phyloP scores from a whole-genome alignment of 1,140 invertebrate genomes.

The Drosophila equinoxialis region DNA sequence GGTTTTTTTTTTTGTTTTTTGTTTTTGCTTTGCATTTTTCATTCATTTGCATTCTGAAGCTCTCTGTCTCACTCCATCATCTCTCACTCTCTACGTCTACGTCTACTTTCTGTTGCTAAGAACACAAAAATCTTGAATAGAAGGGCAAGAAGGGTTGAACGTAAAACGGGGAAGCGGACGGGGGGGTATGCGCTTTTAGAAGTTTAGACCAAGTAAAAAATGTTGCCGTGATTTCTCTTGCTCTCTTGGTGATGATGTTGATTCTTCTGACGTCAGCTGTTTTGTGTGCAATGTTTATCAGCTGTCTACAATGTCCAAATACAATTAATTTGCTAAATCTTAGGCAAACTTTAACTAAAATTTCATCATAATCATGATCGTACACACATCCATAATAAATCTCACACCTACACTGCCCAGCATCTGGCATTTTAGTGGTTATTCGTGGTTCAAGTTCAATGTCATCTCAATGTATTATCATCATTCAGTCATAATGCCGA shows the following conservation, averaged over 20 bases:
- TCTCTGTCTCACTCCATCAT: not conserved
- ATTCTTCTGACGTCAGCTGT: conserved; percentile 44
- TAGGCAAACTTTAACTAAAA: conserved; percentile 10
- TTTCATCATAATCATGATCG: conserved; percentile 4
- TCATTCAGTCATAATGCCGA: conserved; percentile 23
- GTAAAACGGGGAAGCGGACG: not conserved
- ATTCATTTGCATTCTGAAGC: conserved; percentile 69
- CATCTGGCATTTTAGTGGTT: conserved; percentile 1
- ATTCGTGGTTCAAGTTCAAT: conserved; percentile 70
- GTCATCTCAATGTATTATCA: conserved; percentile 62
- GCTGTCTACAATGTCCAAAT: conserved; percentile 4
- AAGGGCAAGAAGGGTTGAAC: conserved; percentile 38
- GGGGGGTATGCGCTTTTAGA: conserved; percentile 7
- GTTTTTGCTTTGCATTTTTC: conserved; percentile 60
- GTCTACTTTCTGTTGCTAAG: conserved; percentile 45
- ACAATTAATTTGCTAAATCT: conserved; percentile 11
- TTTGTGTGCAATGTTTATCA: conserved; percentile 29
- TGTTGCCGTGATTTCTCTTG: conserved; percentile 15
- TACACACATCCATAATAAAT: not conserved
- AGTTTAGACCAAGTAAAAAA: conserved; percentile 38
- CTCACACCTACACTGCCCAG: conserved; percentile 2
- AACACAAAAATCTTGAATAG: conserved; percentile 33
- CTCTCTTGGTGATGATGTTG: not conserved
- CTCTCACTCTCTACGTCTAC: not conserved
- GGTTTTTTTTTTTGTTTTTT: conserved; percentile 46